Evolutionary conservation across 2,113 vertebrate genomes (phyloP).

Genomic region (Eolophus roseicapilla): DNA sequence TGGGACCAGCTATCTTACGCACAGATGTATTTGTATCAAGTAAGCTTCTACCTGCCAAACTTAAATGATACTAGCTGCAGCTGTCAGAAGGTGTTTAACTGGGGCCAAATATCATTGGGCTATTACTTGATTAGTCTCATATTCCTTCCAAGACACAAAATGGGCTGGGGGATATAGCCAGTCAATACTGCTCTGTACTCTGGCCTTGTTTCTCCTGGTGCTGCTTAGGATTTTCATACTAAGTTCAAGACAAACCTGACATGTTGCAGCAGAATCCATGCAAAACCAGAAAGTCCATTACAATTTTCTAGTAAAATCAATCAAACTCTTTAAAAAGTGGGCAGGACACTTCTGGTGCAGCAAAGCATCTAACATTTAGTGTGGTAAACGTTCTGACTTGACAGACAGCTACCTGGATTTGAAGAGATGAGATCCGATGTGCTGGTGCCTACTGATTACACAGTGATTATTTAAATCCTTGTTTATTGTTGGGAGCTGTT

Average conservation of each 20-base stretch:
- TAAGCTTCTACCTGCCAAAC: not conserved
- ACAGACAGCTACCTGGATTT: conserved; percentile 58
- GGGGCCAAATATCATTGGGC: not conserved
- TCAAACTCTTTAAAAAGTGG: not conserved
- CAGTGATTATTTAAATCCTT: conserved; percentile 75
- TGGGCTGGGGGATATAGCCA: not conserved
- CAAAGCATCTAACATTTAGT: not conserved
- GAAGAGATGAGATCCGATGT: conserved; percentile 32
- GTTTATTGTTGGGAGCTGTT: conserved; percentile 63
- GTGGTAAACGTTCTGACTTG: not conserved
- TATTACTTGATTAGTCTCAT: not conserved
- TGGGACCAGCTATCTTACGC: not conserved
- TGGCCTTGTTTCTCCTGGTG: not conserved
- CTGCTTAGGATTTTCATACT: not conserved
- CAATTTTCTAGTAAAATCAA: not conserved
- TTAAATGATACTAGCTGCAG: not conserved
- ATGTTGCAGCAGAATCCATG: not conserved
- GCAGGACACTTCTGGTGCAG: not conserved
- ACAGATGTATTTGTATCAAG: not conserved
- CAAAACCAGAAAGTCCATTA: not conserved
- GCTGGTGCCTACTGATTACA: conserved; percentile 70
- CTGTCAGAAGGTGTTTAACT: not conserved
- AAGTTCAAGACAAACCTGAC: not conserved
- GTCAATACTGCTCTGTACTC: not conserved
- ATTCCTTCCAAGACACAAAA: not conserved